A percentile compares a stretch with the other conserved stretches of the same genome.
Conservation (phyloP, 2,797 vertebrate genomes). For the Tadarida brasiliensis region DNA sequence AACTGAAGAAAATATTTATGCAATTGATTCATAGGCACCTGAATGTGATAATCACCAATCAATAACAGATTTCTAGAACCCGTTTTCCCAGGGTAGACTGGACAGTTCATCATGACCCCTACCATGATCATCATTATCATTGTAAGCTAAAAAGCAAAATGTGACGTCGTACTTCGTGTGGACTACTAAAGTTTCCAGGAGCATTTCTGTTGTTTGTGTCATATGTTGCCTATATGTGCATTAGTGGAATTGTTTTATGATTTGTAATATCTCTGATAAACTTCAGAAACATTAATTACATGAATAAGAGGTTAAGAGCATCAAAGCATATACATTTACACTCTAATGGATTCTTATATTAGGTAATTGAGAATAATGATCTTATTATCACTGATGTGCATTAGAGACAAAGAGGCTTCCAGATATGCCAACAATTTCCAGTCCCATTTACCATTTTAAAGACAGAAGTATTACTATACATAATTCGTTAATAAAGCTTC, state of each 20-base stretch:
- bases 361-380: constrained; percentile 66
- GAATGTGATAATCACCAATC: background rate
- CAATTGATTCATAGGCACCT: constrained; percentile 18
- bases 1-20: constrained; percentile 12
- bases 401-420: background rate
- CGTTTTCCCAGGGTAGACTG: background rate
- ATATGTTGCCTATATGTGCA: background rate
- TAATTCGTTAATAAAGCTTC: constrained; percentile 47
- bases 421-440: constrained; percentile 65
- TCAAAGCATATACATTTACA: constrained; percentile 38
- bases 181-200: background rate
- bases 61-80: background rate
- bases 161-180: background rate
- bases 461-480: constrained; percentile 42
- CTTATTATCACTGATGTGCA: constrained; percentile 3
- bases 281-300: constrained; percentile 20
- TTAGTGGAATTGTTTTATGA: background rate
- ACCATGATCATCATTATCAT: no score
- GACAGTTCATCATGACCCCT: background rate
- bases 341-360: constrained; percentile 64
- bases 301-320: constrained; percentile 33
- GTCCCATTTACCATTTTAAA: constrained; percentile 14
- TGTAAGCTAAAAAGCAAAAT: no score
- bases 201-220: background rate
- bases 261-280: constrained; percentile 32